Percentiles rank a stretch among this genome's conserved stretches.
These are phyloP conservation scores for Pheosia gnoma DNA, from an alignment of 2,888 invertebrate genomes.

Conservation along the genomic window DNA sequence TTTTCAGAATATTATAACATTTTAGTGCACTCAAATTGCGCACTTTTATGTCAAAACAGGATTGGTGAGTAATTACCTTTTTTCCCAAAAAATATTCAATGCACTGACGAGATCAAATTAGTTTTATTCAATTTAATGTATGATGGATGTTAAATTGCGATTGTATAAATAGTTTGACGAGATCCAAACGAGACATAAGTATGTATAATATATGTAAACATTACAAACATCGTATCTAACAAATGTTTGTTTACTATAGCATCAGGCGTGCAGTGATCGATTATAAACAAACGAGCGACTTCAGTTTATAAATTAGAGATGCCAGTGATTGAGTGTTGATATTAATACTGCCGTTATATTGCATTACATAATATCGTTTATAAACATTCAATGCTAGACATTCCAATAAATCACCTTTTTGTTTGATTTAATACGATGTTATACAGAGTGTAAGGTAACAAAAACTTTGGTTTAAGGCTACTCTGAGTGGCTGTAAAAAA, in stretches of 20 bases:
- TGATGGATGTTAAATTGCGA: too few relatives aligned
- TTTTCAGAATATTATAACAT: background rate
- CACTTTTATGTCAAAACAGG: too few relatives aligned
- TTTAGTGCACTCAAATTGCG: background rate
- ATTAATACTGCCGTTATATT: background rate
- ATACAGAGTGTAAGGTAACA: too few relatives aligned
- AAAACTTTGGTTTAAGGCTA: too few relatives aligned
- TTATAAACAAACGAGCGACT: background rate
- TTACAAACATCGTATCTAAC: background rate
- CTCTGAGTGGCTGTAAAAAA: too few relatives aligned
- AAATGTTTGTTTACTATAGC: background rate
- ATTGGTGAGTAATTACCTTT: too few relatives aligned
- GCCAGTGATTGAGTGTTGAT: background rate
- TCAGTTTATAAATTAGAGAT: background rate
- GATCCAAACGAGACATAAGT: background rate
- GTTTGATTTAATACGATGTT: too few relatives aligned
- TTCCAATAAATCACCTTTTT: background rate
- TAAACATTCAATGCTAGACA: background rate
- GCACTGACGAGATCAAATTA: too few relatives aligned
- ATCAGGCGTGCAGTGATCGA: background rate
- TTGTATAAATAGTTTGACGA: background rate
- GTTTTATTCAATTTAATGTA: too few relatives aligned
- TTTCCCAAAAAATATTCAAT: too few relatives aligned
- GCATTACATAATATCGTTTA: background rate
- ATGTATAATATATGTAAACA: constrained; percentile 2